Conservation (phyloP, 2,888 invertebrate genomes). For the Elmis aenea region DNA sequence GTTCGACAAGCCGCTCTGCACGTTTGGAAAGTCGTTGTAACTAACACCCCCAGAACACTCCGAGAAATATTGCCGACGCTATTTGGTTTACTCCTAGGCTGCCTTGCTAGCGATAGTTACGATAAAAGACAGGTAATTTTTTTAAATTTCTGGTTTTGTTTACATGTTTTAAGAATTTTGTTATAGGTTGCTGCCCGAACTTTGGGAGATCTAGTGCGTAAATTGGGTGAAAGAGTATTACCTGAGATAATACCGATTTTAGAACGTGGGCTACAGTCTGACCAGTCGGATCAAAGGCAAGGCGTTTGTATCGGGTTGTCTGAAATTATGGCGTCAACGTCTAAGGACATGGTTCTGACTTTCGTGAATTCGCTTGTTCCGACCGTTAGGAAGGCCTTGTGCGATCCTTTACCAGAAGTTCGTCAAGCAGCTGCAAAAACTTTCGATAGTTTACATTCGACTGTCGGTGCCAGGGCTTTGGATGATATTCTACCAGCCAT, state of each 20-base stretch:
- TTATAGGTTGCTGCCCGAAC: conserved; percentile 83
- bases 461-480: conserved; percentile 87
- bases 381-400: conserved; percentile 90
- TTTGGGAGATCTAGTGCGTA: conserved; percentile 92
- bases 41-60: conserved; percentile 94
- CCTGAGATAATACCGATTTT: conserved; percentile 98
- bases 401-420: conserved; percentile 90
- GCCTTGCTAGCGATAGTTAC: conserved; percentile 92
- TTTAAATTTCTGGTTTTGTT: background rate
- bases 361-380: conserved; percentile 86
- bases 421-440: conserved; percentile 93
- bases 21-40: conserved; percentile 99
- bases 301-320: conserved; percentile 98
- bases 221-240: conserved; percentile 93
- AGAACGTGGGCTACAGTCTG: conserved; percentile 87
- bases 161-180: background rate
- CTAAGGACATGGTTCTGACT: conserved; percentile 87
- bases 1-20: conserved; percentile 96
- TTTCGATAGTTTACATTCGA: conserved; percentile 92
- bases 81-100: conserved; percentile 86
- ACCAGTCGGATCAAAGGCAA: conserved; percentile 90
- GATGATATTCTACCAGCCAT: conserved; percentile 95
- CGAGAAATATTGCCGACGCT: conserved; percentile 93
- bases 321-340: conserved; percentile 96
- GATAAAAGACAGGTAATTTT: conserved; percentile 80